Percentiles rank a stretch among this genome's conserved stretches.
Evolutionary conservation across 1,140 invertebrate species (phyloP).

Genomic region (Dinoponera quadriceps): DNA sequence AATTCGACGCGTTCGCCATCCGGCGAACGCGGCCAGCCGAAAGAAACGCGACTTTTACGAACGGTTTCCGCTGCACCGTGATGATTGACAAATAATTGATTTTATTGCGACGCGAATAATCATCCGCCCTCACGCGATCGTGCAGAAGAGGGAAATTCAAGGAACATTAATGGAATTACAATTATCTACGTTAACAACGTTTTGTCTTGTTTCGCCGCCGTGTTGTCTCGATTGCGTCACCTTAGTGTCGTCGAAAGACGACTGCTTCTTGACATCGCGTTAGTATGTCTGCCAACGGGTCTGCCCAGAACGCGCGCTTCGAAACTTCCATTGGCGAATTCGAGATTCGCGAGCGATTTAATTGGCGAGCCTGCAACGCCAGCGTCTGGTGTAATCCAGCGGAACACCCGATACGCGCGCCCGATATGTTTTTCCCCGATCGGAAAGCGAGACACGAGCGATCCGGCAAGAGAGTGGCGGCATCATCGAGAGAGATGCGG

Average conservation of each 20-base stretch:
- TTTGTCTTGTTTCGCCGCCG: too few relatives aligned
- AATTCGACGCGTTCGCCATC: slow-evolving; percentile 40
- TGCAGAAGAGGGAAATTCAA: too few relatives aligned
- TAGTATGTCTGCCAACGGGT: too few relatives aligned
- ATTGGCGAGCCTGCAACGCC: background rate
- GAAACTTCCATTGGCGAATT: too few relatives aligned
- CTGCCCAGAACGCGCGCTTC: too few relatives aligned
- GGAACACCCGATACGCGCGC: background rate
- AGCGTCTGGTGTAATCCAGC: background rate
- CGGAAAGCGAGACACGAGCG: slow-evolving; percentile 29
- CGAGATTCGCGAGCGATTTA: background rate
- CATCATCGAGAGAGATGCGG: background rate
- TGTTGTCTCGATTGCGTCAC: too few relatives aligned
- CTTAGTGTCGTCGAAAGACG: too few relatives aligned
- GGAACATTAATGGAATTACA: too few relatives aligned
- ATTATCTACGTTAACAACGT: too few relatives aligned
- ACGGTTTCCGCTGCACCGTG: background rate
- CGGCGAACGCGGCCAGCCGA: background rate
- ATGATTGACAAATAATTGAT: background rate
- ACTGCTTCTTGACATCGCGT: too few relatives aligned
- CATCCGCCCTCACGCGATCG: background rate
- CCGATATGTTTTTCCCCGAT: background rate
- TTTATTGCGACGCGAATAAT: background rate
- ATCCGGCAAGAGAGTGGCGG: background rate
- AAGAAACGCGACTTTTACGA: slow-evolving; percentile 35